Evolutionary conservation across 2,888 invertebrate genomes (phyloP), one percentile per base, ranked within the genome.

Genomic region (Drosophila fungiperda): DNA sequence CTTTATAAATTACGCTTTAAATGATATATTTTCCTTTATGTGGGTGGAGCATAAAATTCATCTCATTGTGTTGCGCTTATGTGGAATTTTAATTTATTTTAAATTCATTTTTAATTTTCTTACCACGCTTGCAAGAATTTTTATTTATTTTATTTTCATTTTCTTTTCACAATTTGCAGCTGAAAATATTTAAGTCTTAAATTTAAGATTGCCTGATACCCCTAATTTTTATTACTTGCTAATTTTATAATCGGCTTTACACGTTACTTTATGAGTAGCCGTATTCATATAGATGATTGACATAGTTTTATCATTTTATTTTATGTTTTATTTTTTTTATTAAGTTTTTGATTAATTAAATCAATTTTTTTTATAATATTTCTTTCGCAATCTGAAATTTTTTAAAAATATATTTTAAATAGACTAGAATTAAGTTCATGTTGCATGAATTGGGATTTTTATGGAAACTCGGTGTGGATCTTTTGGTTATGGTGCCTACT

Each of bases 101-200:
- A 32, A 52, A n/a, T 68, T 50, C 23, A 42, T 58, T 52, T 66
- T 50, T 70, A 49, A 4, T 62, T 67, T 61, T 49, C 50, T 49
- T 57, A 38, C 35, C 52, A 35, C 33, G 58, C 42, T 52, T 65
- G 53, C 50, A 66, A 59, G 53, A 65, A 57, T 65, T 68, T 79
- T 76, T 79, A 76, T 73, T 71, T 63, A 74, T 68, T 73, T 82
- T 45, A 65, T 52, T 67, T 79, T 79, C 50, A 59, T 74, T 83
- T 80, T 83, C 80, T 77, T 73, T 66, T 75, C 78, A 70, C 67
- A 74, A 66, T 71, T 71, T 74, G 54, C 82, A 82, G 82, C 80
- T 80, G 48, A 82, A 82, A 83, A 63, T 83, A 80, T 75, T 82
- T 77, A 80, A 80, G 66, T 74, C 35, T 40, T 76, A 80, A 58